These are phyloP conservation scores for Bombus fervidus DNA, from an alignment of 1,140 invertebrate genomes.

Conservation along the genomic window DNA sequence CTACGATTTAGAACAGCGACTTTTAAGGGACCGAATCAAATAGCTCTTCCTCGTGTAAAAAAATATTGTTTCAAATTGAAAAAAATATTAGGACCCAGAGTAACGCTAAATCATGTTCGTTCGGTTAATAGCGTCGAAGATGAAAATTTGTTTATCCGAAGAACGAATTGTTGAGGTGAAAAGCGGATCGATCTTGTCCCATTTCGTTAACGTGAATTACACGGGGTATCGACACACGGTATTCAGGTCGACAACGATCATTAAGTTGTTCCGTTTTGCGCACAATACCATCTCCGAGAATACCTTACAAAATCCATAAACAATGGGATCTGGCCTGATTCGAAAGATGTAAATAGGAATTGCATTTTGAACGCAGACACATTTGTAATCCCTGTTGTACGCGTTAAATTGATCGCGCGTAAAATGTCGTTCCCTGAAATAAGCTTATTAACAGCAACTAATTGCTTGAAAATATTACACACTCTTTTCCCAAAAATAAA, in stretches of 20 bases:
- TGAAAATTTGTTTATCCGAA: slow-evolving; percentile 3
- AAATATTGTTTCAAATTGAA: too few relatives aligned
- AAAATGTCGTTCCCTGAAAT: neutral
- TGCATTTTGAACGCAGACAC: neutral
- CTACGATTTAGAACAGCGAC: neutral
- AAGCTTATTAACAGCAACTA: neutral
- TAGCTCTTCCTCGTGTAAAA: too few relatives aligned
- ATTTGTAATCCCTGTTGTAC: slow-evolving; percentile 6
- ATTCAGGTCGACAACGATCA: slow-evolving; percentile 27
- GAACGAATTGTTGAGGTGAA: neutral
- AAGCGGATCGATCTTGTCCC: neutral
- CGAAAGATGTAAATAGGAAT: slow-evolving; percentile 46
- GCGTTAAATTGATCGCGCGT: neutral
- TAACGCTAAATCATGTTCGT: neutral
- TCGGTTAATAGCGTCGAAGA: neutral
- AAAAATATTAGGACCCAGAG: neutral
- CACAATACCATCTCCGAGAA: slow-evolving; percentile 39
- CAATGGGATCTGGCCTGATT: slow-evolving; percentile 42
- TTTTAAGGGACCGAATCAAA: neutral
- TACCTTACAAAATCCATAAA: slow-evolving; percentile 45
- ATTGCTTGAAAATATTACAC: neutral
- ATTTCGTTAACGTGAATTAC: neutral
- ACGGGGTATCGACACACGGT: neutral
- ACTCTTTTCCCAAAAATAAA: too few relatives aligned
- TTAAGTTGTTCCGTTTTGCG: slow-evolving; percentile 28